Evolutionary conservation across 2,888 invertebrate genomes (phyloP).

Genomic region (Junonia oenone): DNA sequence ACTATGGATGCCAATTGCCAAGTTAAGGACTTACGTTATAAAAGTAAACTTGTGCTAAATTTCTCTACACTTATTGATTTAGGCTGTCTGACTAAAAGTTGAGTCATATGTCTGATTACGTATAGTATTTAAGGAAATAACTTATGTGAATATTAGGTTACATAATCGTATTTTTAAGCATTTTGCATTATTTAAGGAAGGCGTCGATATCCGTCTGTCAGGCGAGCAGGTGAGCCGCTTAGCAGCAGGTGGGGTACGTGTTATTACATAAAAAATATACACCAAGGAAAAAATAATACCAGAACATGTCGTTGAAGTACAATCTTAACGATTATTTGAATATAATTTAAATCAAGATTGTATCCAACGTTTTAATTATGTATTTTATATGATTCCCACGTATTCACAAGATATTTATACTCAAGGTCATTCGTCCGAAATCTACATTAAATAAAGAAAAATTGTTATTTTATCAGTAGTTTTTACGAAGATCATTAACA

Average conservation of each 20-base stretch:
- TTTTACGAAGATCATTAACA: conserved; percentile 15
- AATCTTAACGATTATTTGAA: neutral
- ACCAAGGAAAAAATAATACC: neutral
- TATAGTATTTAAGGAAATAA: neutral
- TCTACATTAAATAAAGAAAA: conserved; percentile 13
- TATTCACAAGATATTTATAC: conserved; percentile 6
- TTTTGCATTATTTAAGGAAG: neutral
- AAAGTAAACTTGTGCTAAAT: too few relatives aligned
- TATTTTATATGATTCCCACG: neutral
- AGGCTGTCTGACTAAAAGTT: too few relatives aligned
- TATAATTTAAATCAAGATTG: too few relatives aligned
- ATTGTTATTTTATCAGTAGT: conserved; percentile 12
- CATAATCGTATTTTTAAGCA: neutral
- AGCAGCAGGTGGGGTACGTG: neutral
- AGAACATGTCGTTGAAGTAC: neutral
- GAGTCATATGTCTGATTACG: too few relatives aligned
- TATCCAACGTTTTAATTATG: too few relatives aligned
- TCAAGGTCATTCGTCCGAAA: conserved; percentile 6
- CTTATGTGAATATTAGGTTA: neutral
- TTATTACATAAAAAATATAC: neutral
- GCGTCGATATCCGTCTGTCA: conserved; percentile 3
- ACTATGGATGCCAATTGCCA: too few relatives aligned
- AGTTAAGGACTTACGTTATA: too few relatives aligned
- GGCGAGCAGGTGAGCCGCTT: conserved; percentile 1
- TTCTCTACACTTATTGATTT: too few relatives aligned